Conservation (phyloP, 2,888 invertebrate species). For the Dicyrtomina minuta region DNA sequence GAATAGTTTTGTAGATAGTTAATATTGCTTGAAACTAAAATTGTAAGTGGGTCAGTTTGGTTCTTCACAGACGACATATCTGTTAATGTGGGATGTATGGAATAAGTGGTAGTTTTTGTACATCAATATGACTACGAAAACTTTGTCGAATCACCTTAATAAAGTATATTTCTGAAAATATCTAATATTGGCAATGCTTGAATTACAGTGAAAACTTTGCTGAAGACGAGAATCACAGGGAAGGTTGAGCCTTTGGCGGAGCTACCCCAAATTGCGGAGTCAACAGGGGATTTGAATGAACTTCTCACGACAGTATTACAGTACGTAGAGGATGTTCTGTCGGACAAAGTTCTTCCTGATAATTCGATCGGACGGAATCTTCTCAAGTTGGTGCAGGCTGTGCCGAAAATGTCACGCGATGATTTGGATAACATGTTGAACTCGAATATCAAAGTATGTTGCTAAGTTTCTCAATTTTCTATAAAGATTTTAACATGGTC, state of each 20-base stretch:
- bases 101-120: no score
- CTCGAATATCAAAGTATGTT: conserved; percentile 78
- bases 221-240: conserved; percentile 72
- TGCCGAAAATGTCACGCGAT: conserved; percentile 85
- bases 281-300: conserved; percentile 73
- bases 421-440: conserved; percentile 94
- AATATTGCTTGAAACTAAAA: no score
- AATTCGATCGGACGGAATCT: conserved; percentile 87
- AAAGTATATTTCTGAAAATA: no score
- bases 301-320: conserved; percentile 72
- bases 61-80: no score
- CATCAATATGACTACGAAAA: no score
- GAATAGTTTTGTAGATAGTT: no score
- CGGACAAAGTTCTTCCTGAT: conserved; percentile 71
- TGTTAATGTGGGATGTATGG: no score
- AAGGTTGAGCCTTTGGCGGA: conserved; percentile 71
- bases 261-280: conserved; percentile 77
- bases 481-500: background rate
- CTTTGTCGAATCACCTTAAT: no score
- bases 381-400: conserved; percentile 84
- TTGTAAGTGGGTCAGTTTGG: no score
- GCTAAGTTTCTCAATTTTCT: conserved; percentile 7
- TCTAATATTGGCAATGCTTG: background rate
- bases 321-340: conserved; percentile 91
- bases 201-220: conserved; percentile 68